Evolutionary conservation across 2,888 invertebrate genomes (phyloP).

Genomic region (Lottia gigantea): DNA sequence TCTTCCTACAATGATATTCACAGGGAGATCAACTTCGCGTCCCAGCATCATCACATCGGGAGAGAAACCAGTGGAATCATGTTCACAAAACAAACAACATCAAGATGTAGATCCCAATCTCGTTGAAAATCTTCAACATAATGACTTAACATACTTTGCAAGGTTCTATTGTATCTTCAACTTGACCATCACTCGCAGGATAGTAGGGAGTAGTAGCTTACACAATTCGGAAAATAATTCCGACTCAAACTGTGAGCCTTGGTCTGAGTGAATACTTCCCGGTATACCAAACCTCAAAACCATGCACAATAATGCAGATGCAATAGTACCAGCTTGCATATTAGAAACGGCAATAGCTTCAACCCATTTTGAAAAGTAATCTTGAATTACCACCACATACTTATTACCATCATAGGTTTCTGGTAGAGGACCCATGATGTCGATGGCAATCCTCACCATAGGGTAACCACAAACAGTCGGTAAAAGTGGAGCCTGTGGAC

Average conservation of each 20-base stretch:
- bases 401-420: slow-evolving; percentile 10
- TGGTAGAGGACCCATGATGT: slow-evolving; percentile 13
- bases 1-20: slow-evolving; percentile 12
- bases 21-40: slow-evolving; percentile 23
- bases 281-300: slow-evolving; percentile 8
- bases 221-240: not conserved
- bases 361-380: slow-evolving; percentile 12
- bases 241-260: slow-evolving; percentile 7
- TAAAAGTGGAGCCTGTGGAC: slow-evolving; percentile 7
- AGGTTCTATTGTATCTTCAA: not conserved
- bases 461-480: slow-evolving; percentile 2
- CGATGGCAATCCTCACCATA: slow-evolving; percentile 14
- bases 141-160: not conserved
- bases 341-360: slow-evolving; percentile 5
- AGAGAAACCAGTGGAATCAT: slow-evolving; percentile 20
- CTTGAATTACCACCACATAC: not conserved
- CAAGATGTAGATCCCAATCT: not conserved
- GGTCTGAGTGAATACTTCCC: slow-evolving; percentile 9
- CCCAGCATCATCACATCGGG: slow-evolving; percentile 32
- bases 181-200: not conserved
- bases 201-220: not conserved
- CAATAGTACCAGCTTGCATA: slow-evolving; percentile 7
- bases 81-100: too few relatives aligned
- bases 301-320: not conserved
- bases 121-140: not conserved